Base-by-base conservation (phyloP, 2,113 vertebrate species). In the Caranx melampygus region DNA sequence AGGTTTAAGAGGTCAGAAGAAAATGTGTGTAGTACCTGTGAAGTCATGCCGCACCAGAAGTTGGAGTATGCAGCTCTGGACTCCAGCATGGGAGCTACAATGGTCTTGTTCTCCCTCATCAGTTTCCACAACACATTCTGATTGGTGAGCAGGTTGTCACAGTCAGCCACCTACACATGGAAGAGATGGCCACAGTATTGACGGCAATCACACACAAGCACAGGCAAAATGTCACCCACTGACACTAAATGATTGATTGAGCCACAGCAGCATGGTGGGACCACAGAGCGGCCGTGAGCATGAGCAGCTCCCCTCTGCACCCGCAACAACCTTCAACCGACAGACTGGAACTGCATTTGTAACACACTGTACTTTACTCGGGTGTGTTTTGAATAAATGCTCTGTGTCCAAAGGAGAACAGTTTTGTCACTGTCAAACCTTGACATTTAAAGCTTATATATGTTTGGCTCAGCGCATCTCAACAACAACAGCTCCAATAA, bases 21-120 rank as follows among this genome's bases (percentile, higher is more conserved):
- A 78, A 63, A 61, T 40, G 59, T 34, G 21, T 45, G 14, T 42
- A 37, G 42, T 90, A 94, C 98, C 97, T 99, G 96, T 20, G 97
- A 96, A 2, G 97, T 98, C 93, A 99, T 98, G 81, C 97, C 97
- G 13, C 97, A 97, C 97, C 97, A 99, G 95, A 97, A 99, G 92
- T 99, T 99, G 8, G 97, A 99, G 80, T 99, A 99, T 0, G 97
- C 95, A 0, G 96, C 94, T 79, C 97, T 96, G 75, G 97, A 99
- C 87, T 99, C 97, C 14, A 99, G 92, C 97, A 99, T 98, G 0
- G 97, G 97, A 0, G 97, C 96, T 72, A 97, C 96, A 13, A 99
- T 73, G 0, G 97, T 99, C 90, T 96, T 96, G 88, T 99, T 98
- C 78, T 99, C 97, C n/a, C 85, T 94, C 62, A 99, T 98, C 94